These are phyloP conservation scores for Heliconius congener DNA, from an alignment of 1,140 invertebrate genomes.

Conservation along the genomic window DNA sequence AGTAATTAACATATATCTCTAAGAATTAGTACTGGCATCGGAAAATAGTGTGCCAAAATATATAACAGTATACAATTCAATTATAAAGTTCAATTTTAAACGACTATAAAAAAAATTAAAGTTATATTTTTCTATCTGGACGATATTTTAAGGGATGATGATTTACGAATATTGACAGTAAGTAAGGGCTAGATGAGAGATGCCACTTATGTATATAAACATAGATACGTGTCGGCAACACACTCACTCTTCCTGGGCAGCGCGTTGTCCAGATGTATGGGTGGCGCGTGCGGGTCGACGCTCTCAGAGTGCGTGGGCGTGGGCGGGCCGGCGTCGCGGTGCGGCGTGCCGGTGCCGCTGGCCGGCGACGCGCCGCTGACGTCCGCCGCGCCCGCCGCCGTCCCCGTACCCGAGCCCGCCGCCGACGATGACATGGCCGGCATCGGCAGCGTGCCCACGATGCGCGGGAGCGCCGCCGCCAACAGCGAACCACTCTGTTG, in stretches of 20 bases:
- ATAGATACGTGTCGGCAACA: neutral
- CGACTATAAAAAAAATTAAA: no score
- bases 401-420: slow-evolving; percentile 33
- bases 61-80: no score
- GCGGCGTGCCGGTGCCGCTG: slow-evolving; percentile 59
- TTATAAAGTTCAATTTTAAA: no score
- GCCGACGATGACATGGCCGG: slow-evolving; percentile 47
- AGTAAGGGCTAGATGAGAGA: no score
- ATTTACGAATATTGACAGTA: no score
- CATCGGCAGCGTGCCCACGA: slow-evolving; percentile 83
- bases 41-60: no score
- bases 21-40: no score
- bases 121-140: no score
- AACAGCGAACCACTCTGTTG: slow-evolving; percentile 71
- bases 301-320: slow-evolving; percentile 81
- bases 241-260: slow-evolving; percentile 80
- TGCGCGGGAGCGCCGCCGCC: slow-evolving; percentile 87
- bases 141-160: no score
- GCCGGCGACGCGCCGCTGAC: slow-evolving; percentile 35
- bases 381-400: slow-evolving; percentile 23
- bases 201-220: no score
- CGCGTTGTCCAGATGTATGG: slow-evolving; percentile 64
- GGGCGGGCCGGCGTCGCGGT: slow-evolving; percentile 78
- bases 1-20: no score
- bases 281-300: slow-evolving; percentile 69